A percentile compares a stretch with the other conserved stretches of the same genome.
Evolutionary conservation across 1,140 invertebrate species (phyloP).

Genomic region (Dryas iulia): DNA sequence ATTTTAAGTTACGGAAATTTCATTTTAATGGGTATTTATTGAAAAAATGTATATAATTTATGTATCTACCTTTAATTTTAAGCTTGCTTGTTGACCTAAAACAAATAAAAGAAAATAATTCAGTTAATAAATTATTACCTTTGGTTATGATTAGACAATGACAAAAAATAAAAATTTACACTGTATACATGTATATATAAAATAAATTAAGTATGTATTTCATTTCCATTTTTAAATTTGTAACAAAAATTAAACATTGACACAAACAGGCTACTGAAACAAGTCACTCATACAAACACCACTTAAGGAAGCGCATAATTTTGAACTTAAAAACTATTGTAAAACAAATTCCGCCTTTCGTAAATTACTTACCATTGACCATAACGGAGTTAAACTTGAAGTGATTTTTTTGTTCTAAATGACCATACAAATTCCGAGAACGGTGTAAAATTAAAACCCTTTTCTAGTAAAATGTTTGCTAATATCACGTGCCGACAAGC

Average conservation of each 20-base stretch:
- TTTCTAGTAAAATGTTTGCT: conserved; percentile 46
- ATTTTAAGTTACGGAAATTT: conserved; percentile 8
- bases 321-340: background rate
- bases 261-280: background rate
- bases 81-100: no score
- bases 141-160: no score
- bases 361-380: background rate
- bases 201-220: no score
- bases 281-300: background rate
- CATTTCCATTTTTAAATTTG: no score
- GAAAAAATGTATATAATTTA: no score
- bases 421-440: conserved; percentile 45
- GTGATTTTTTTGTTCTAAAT: conserved; percentile 32
- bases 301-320: conserved; percentile 35
- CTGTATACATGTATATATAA: no score
- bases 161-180: no score
- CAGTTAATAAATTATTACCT: no score
- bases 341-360: background rate
- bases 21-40: background rate
- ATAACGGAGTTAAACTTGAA: background rate
- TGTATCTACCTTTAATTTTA: no score
- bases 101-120: no score
- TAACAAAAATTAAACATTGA: background rate
- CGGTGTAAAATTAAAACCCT: conserved; percentile 47
- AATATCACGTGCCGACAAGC: conserved; percentile 66